Evolutionary conservation across 2,113 vertebrate genomes (phyloP).

Genomic region (Chionodraco myersi): DNA sequence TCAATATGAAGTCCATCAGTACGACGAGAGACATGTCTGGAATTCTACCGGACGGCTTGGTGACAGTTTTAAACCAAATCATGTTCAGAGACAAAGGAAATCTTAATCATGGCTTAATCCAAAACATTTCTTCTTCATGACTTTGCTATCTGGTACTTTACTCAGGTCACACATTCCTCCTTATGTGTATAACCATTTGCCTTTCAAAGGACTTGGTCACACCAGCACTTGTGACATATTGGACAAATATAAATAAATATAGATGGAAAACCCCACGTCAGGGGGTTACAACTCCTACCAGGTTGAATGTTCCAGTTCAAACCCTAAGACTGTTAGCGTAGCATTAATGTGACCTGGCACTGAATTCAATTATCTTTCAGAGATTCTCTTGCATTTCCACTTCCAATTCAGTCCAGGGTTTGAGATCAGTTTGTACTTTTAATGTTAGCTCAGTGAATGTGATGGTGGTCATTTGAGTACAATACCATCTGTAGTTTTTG

Average conservation of each 20-base stretch:
- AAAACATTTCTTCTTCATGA: too few species aligned
- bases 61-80: neutral
- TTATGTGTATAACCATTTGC: too few species aligned
- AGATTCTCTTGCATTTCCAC: neutral
- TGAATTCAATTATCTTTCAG: too few species aligned
- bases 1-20: neutral
- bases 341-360: neutral
- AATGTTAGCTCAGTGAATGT: too few species aligned
- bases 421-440: neutral
- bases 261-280: neutral
- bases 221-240: neutral
- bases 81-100: too few species aligned
- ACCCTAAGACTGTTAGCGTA: too few species aligned
- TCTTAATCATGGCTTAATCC: too few species aligned
- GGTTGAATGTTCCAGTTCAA: too few species aligned
- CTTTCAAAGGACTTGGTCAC: neutral
- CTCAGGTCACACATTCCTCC: too few species aligned
- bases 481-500: too few species aligned
- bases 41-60: neutral
- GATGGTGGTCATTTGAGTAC: too few species aligned
- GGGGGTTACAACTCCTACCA: neutral
- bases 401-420: neutral
- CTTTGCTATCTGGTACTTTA: too few species aligned
- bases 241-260: neutral
- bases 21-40: neutral